These are phyloP conservation scores for Chymomyza amoena DNA, from an alignment of 2,888 invertebrate species.

Conservation along the genomic window DNA sequence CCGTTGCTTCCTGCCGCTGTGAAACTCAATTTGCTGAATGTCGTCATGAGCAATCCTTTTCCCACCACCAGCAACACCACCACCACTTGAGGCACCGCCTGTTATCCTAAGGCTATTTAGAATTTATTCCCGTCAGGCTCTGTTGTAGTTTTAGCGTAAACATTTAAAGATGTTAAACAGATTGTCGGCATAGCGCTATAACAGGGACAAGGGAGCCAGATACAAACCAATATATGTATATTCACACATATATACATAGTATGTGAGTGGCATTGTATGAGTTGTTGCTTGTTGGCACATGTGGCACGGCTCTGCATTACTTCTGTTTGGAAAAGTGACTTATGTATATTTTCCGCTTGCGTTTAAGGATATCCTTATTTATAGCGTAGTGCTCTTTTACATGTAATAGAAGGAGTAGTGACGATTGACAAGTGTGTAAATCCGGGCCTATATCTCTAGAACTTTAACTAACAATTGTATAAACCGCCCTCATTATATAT, in stretches of 20 bases:
- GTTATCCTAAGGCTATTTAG: not conserved
- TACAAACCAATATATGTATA: not conserved
- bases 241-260: no score
- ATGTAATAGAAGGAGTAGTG: not conserved
- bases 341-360: constrained; percentile 6
- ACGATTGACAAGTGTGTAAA: not conserved
- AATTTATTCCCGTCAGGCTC: not conserved
- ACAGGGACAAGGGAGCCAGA: not conserved
- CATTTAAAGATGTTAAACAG: constrained; percentile 22
- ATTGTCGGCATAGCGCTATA: constrained; percentile 16
- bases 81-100: not conserved
- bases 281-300: not conserved
- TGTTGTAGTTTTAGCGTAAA: not conserved
- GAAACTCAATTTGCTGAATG: constrained; percentile 8
- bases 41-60: constrained; percentile 32
- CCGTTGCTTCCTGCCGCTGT: not conserved
- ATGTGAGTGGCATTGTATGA: not conserved
- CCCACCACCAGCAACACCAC: constrained; percentile 9
- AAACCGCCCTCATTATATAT: no score
- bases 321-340: constrained; percentile 9
- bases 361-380: not conserved
- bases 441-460: no score
- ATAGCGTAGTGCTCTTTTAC: not conserved
- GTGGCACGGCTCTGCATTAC: not conserved
- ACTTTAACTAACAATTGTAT: no score